Conservation (phyloP, 2,797 vertebrate species). For the Picus viridis region DNA sequence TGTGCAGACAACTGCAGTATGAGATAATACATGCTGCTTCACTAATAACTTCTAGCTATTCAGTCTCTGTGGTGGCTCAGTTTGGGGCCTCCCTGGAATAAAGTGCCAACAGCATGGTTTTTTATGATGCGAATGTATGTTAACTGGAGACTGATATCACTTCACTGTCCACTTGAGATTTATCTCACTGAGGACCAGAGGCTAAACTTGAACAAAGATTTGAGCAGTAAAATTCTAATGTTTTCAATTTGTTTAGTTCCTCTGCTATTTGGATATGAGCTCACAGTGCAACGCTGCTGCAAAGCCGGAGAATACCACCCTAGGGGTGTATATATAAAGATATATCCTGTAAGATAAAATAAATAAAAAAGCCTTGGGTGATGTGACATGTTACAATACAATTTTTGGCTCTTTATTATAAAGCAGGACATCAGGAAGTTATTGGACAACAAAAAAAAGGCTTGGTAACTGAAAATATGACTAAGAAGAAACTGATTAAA, state of each 20-base stretch:
- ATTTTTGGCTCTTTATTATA: conserved; percentile 18
- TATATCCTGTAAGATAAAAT: conserved; percentile 53
- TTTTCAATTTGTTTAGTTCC: conserved; percentile 65
- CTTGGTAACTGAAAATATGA: not conserved
- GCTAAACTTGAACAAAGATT: conserved; percentile 54
- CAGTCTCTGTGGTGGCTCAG: conserved; percentile 45
- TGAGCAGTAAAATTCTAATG: conserved; percentile 45
- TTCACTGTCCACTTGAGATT: conserved; percentile 62
- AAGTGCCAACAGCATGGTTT: conserved; percentile 59
- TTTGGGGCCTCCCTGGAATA: conserved; percentile 63
- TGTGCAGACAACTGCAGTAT: conserved; percentile 39
- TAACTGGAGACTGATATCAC: conserved; percentile 51
- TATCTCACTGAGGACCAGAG: conserved; percentile 46
- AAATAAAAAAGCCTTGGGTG: conserved; percentile 13
- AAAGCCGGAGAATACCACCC: conserved; percentile 62
- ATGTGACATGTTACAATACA: conserved; percentile 15
- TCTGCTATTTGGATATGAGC: conserved; percentile 38
- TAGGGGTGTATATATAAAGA: conserved; percentile 66
- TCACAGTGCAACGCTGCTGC: not conserved
- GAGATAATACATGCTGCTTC: conserved; percentile 61
- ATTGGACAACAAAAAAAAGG: conserved; percentile 29
- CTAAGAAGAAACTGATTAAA: conserved; percentile 29
- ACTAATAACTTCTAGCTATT: conserved; percentile 71
- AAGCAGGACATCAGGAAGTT: conserved; percentile 28
- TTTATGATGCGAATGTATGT: conserved; percentile 52